A percentile compares a stretch with the other conserved stretches of the same genome.
Evolutionary conservation across 2,113 vertebrate species (phyloP).

Genomic region (Mus musculus): GRCm39 chr2:61610001-61610500

Average conservation of each 20-base stretch:
- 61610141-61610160: not conserved
- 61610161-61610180: conserved; percentile 11
- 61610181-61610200: conserved; percentile 29
- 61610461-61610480: conserved; percentile 39
- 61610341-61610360: conserved; percentile 3
- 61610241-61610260: not conserved
- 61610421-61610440: conserved; percentile 3
- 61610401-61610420: not conserved
- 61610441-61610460: not conserved
- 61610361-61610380: not conserved
- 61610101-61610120: conserved; percentile 15
- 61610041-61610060: conserved; percentile 34
- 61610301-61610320: not conserved
- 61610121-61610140: conserved; percentile 8
- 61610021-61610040: conserved; percentile 21
- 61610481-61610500: not conserved
- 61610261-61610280: not conserved
- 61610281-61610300: not conserved
- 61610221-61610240: not conserved
- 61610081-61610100: not conserved
- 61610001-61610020: conserved; percentile 43
- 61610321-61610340: not conserved
- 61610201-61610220: not conserved
- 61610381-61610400: not conserved
- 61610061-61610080: conserved; percentile 45